Base-by-base conservation (phyloP, 2,888 invertebrate species). In the Archips xylosteana region DNA sequence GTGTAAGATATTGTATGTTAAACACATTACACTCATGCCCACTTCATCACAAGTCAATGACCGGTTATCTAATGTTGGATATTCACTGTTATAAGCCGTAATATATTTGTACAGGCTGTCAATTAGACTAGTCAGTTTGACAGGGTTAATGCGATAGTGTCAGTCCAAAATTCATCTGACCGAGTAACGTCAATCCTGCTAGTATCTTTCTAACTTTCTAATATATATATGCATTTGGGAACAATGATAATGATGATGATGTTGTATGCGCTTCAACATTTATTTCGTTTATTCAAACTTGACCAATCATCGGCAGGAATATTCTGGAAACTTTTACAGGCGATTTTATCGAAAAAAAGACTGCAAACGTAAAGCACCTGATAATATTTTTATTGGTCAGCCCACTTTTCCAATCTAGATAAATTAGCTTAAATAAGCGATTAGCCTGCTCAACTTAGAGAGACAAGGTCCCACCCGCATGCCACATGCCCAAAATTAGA, bases 41-140 rank as follows among this genome's bases (percentile, higher is more conserved):
- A 45, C 60, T 61, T 15, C 12, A 42, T n/a, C 8, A 8, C 10
- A 60, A 49, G 36, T 71, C 51, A 51, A 61, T 60, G 51, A 42
- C 39, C 71, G 49, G 32, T 71, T 71, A 71, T 71, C 71, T 66
- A 15, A 71, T 51, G 60, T 60, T 15, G 42, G n/a, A n/a, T 32
- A 15, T 47, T 39, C 65, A 60, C 42, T 71, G 12, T 32, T 12
- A 9, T 15, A 47, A 60, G 49, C 65, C 49, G 39, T 65, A 65
- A 47, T 65, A 39, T 51, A 12, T 64, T 34, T 47, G 49, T n/a
- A 36, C 47, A 8, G 3, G 2, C 5, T 51, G 36, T 65, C 51
- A 36, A 64, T n/a, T 10, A 23, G 10, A 4, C 6, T 10, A 23
- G 8, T 15, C 5, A 45, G 12, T 8, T 4, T 42, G n/a, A 42